Evolutionary conservation across 2,113 vertebrate genomes (phyloP), one percentile per base, ranked within the genome.

Genomic region (Anguilla japonica): DNA sequence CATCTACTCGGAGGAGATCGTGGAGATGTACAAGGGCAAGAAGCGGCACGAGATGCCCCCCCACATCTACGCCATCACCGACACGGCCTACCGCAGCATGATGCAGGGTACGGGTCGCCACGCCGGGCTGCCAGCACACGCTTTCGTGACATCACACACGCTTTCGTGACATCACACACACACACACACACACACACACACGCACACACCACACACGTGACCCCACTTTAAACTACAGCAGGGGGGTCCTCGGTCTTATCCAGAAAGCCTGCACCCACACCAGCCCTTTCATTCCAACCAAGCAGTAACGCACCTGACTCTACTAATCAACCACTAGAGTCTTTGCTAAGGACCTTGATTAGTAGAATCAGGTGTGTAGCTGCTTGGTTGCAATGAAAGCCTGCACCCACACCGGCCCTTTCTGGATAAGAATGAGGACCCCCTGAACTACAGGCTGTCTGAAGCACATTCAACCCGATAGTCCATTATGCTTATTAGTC

Each of bases 1-100:
- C 87, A 99, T 99, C 94, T 99, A 99, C 93, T 99, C 98, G 0
- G 98, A 99, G 94, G 98, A 99, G 94, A 99, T 99, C 0, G 97
- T 99, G 85, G 98, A 99, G 0, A 99, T 99, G 98, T 99, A 99
- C 93, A 99, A 99, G 95, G 98, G 98, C 95, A 99, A 99, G 94
- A 99, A 99, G 93, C 96, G 98, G 85, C 98, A 99, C 0, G 98
- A 99, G 94, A 99, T 99, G 97, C 98, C 98, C 0, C 98, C 98
- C 60, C 98, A 99, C 90, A 99, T 99, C 95, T 99, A 99, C 2
- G 98, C 98, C 93, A 99, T 99, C 93, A 98, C 98, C 83, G 98
- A 99, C 93, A 99, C 97, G 0, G 95, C 98, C 86, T 99, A 99
- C 94, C 96, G 98, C 93, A 99, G 98, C 93, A 99, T 99, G 98